These are phyloP conservation scores for Vidua chalybeata DNA, from an alignment of 2,113 vertebrate genomes.

Conservation along the genomic window DNA sequence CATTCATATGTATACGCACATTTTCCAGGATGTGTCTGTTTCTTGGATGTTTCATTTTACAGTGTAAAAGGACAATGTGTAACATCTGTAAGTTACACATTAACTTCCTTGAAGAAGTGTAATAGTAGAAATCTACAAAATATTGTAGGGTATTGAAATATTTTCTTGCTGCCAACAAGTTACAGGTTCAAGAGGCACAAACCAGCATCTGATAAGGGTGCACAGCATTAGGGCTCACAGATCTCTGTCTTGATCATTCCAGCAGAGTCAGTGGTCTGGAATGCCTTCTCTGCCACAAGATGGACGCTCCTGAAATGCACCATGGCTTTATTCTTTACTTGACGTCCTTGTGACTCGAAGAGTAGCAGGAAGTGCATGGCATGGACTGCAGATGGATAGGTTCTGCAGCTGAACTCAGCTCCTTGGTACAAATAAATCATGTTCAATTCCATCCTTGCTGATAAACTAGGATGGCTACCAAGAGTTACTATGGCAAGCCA, in stretches of 20 bases:
- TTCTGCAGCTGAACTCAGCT: background rate
- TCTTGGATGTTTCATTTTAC: background rate
- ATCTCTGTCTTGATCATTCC: background rate
- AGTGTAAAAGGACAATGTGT: background rate
- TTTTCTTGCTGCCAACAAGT: background rate
- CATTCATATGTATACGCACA: background rate
- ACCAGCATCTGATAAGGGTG: background rate
- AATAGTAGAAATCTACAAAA: background rate
- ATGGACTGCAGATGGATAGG: background rate
- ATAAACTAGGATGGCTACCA: background rate
- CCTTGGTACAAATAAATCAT: background rate
- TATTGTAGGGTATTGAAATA: background rate
- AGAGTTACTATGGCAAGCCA: background rate
- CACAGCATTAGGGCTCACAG: background rate
- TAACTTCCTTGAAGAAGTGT: background rate
- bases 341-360: rapidly evolving
- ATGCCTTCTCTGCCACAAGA: background rate
- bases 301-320: background rate
- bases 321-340: background rate
- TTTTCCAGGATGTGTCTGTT: background rate
- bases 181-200: background rate
- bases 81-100: background rate
- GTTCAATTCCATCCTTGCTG: background rate
- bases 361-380: background rate
- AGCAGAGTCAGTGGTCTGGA: background rate